Evolutionary conservation across 2,113 vertebrate genomes (phyloP).

Genomic region (Paratilapia polleni): DNA sequence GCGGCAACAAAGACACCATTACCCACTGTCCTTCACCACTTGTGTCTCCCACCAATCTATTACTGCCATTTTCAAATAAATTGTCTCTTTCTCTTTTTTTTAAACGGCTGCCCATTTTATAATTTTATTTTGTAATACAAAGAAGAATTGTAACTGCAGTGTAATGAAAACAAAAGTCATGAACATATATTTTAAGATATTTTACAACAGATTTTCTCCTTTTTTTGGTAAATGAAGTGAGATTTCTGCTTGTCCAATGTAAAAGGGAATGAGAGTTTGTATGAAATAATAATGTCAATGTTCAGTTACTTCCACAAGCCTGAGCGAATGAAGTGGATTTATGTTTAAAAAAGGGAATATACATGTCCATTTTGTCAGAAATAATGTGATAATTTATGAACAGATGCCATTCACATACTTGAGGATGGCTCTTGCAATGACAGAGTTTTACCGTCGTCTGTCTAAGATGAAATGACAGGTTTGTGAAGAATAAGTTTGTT

Average conservation of each 20-base stretch:
- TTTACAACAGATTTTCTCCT: slow-evolving; percentile 67
- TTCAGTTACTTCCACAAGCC: slow-evolving; percentile 52
- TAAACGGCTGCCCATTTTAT: slow-evolving; percentile 83
- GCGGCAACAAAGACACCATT: slow-evolving; percentile 74
- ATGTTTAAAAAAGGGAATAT: slow-evolving; percentile 66
- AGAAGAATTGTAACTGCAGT: slow-evolving; percentile 75
- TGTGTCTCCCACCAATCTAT: slow-evolving; percentile 81
- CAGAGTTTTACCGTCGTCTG: slow-evolving; percentile 32
- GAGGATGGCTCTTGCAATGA: slow-evolving; percentile 42
- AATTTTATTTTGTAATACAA: slow-evolving; percentile 82
- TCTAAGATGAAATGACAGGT: slow-evolving; percentile 43
- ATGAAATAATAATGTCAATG: slow-evolving; percentile 50
- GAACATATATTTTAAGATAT: slow-evolving; percentile 78
- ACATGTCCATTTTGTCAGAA: slow-evolving; percentile 66
- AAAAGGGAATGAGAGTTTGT: slow-evolving; percentile 54
- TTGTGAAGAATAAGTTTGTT: slow-evolving; percentile 59
- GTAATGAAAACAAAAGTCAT: slow-evolving; percentile 75
- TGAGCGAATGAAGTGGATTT: slow-evolving; percentile 57
- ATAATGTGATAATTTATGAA: slow-evolving; percentile 52
- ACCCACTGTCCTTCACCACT: slow-evolving; percentile 77
- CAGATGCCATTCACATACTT: slow-evolving; percentile 40
- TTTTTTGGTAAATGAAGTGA: slow-evolving; percentile 66
- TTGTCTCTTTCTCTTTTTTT: slow-evolving; percentile 78
- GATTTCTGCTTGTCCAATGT: slow-evolving; percentile 60
- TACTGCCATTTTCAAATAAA: slow-evolving; percentile 82